Evolutionary conservation across 2,888 invertebrate genomes (phyloP).

Genomic region (Caradrina kadenii): DNA sequence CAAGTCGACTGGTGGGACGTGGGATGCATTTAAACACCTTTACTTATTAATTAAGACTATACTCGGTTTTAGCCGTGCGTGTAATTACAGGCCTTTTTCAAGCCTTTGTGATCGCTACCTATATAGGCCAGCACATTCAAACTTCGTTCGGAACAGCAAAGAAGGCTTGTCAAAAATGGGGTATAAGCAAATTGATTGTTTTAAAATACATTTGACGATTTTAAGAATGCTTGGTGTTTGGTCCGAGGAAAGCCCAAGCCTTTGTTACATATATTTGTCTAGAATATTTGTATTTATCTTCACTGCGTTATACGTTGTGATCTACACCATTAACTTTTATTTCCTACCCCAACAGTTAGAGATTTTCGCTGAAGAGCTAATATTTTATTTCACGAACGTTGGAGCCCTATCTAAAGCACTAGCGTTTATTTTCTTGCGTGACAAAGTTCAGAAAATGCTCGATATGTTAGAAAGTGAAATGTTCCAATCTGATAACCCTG

Average conservation of each 20-base stretch:
- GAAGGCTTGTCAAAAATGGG: constrained; percentile 43
- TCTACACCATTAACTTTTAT: constrained; percentile 75
- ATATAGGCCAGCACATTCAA: constrained; percentile 26
- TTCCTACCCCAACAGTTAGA: constrained; percentile 74
- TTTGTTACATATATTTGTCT: constrained; percentile 69
- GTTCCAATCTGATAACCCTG: constrained; percentile 71
- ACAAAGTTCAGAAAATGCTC: constrained; percentile 71
- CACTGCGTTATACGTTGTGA: constrained; percentile 65
- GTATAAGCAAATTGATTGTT: constrained; percentile 75
- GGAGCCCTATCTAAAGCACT: constrained; percentile 73
- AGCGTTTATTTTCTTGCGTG: constrained; percentile 69
- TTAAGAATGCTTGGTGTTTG: constrained; percentile 75
- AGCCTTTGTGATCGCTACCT: constrained; percentile 26
- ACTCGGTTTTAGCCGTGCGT: constrained; percentile 6
- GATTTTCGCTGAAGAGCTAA: constrained; percentile 74
- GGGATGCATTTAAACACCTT: constrained; percentile 49
- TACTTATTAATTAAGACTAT: constrained; percentile 54
- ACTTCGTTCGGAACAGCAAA: background rate
- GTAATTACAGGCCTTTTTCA: constrained; percentile 51
- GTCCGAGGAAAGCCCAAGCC: constrained; percentile 60
- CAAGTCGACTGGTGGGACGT: constrained; percentile 42
- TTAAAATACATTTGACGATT: constrained; percentile 71
- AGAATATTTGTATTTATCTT: constrained; percentile 65
- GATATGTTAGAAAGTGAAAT: constrained; percentile 74
- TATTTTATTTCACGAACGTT: constrained; percentile 77